Evolutionary conservation across 2,797 vertebrate species (phyloP), one percentile per base, ranked within the genome.

Genomic region (Malacoctenus gilli): DNA sequence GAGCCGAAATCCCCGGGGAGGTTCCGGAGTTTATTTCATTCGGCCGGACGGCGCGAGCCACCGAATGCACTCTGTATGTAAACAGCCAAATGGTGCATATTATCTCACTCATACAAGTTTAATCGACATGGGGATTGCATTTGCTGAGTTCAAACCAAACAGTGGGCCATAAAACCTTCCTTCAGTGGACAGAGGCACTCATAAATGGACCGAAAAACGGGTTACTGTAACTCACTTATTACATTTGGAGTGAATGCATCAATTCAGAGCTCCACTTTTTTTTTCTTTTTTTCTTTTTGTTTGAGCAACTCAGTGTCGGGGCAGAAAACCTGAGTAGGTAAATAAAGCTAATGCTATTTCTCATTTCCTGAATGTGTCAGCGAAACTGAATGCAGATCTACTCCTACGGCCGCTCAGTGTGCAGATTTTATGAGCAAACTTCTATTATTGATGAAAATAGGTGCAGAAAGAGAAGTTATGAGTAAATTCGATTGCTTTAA

Each of bases 101-200:
- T 57, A 56, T 68, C 49, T 64, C 40, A 36, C 52, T 72, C 47
- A 61, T 71, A 47, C 55, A 75, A 73, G 42, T 75, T 77, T 65
- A 73, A 72, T 75, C 39, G 63, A 70, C 48, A 28, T 19, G 0
- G 37, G 39, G 43, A 56, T 52, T 55, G 31, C 32, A 72, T 71
- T 67, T 52, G 4, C 49, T 25, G 55, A 59, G 57, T 72, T 76
- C 58, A 73, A 75, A 65, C 46, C 51, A 58, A 68, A 48, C 36
- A 34, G n/a, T 41, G 43, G 43, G 28, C 55, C 54, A 59, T 57
- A 57, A 76, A 78, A 47, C 19, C 22, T 7, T 36, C 59, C 50
- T 34, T 43, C 61, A 40, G 48, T 44, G 44, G 48, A 72, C 55
- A 44, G 25, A 47, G 22, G 25, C 30, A 5, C 70, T 43, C 28